Evolutionary conservation across 2,888 invertebrate genomes (phyloP), one percentile per base, ranked within the genome.

Genomic region (Drosophila testacea): DNA sequence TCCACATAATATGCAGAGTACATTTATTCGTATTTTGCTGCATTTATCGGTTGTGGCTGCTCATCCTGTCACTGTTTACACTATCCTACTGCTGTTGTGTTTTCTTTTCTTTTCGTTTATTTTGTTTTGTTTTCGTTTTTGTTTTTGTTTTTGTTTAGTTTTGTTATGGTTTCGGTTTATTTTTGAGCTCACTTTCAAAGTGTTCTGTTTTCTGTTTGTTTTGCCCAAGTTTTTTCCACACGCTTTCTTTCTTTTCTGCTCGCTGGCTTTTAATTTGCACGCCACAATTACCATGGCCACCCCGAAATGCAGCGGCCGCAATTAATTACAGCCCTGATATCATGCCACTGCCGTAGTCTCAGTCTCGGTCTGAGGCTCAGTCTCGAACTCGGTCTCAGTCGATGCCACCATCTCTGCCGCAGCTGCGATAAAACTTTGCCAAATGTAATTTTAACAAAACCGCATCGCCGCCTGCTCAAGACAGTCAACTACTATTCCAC

Each of bases 361-460:
- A 6, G 11, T 4, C 30, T 30, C 39, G 47, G 73, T 39, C 44
- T 22, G 50, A 27, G 55, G 47, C 27, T 39, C 66, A 56, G 74
- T 34, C 30, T 16, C 46, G 9, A 42, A n/a, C 51, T 2, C 57
- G 11, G 51, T n/a, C 27, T 6, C 54, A 11, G 61, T 32, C 27
- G 6, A 32, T 10, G 59, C 47, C 7, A 59, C 34, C 64, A 38
- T 13, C 72, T 41, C 61, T 73, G 55, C 69, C 73, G 69, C 80
- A 78, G 80, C 88, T 82, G 81, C 87, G 87, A 88, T 90, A 86
- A 86, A 86, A 86, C 90, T 86, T 86, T 89, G 73, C 67, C 86
- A 86, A 90, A 86, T 89, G 89, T 88, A 86, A 88, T 88, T 90
- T 88, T 79, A 88, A 88, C 90, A 83, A 83, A 88, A 86, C 90